Evolutionary conservation across 2,888 invertebrate species (phyloP), one percentile per base, ranked within the genome.

Genomic region (Apomyelois bistriatella): DNA sequence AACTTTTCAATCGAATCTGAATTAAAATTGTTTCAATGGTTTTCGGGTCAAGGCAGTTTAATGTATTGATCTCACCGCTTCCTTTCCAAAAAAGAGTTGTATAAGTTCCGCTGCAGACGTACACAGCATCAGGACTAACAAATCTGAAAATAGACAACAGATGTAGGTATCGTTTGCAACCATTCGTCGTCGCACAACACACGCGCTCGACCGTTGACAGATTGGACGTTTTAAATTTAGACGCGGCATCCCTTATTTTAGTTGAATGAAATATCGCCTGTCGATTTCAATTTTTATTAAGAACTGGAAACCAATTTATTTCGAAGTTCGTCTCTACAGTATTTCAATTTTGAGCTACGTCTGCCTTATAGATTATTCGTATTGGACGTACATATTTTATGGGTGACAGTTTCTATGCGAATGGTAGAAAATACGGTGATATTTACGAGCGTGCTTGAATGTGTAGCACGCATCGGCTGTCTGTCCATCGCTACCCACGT

Each of bases 181-280:
- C 82, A 80, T 85, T 81, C 80, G 82, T 81, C 81, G 85, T 84
- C 84, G 81, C 82, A 81, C 83, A 85, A 86, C 86, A 79, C 83
- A 70, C 85, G 84, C 85, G 81, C 79, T 81, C 83, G 72, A 74
- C 86, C 85, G 89, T 88, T 88, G 89, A 89, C 88, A 87, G 87
- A 89, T 89, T 86, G 84, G 85, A 79, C 75, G 74, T 73, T 82
- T 84, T 85, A 87, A 80, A 85, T 84, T 80, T 88, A 87, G 89
- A 86, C 78, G 68, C 64, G 62, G 70, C 75, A 78, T 84, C 78
- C 81, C 87, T 87, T 85, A 86, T 85, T 77, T 85, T 80, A 72
- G 76, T 74, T 62, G 73, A 78, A 86, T 88, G 85, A 87, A 84
- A 81, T 82, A 87, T 87, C 70, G 76, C 66, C 74, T 78, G 76